Evolutionary conservation across 2,113 vertebrate species (phyloP).

Genomic region (Lophius piscatorius): DNA sequence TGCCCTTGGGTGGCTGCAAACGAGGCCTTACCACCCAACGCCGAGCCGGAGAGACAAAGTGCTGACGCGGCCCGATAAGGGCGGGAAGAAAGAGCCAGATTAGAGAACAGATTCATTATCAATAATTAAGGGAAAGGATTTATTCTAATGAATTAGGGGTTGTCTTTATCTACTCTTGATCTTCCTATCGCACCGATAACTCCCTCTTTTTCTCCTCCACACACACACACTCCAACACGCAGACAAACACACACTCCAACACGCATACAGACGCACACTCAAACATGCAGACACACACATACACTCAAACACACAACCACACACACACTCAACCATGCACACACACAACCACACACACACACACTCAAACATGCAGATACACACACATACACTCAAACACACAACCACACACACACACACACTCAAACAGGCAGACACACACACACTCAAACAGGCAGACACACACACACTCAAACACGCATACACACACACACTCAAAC

Average conservation of each 20-base stretch:
- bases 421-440: too few species aligned
- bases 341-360: constrained; percentile 12
- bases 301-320: constrained; percentile 17
- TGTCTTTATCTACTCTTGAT: constrained; percentile 74
- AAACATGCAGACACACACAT: constrained; percentile 10
- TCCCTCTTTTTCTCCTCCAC: constrained; percentile 7
- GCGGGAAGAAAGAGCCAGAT: constrained; percentile 72
- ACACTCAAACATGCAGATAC: background rate
- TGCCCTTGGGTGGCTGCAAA: constrained; percentile 76
- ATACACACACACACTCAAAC: background rate
- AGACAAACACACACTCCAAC: constrained; percentile 3
- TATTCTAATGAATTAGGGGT: constrained; percentile 77
- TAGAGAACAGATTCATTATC: constrained; percentile 79
- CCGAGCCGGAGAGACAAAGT: constrained; percentile 68
- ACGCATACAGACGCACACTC: too few species aligned
- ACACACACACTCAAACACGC: constrained; percentile 5
- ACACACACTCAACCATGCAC: too few species aligned
- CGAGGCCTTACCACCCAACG: constrained; percentile 73
- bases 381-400: constrained; percentile 1
- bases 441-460: too few species aligned
- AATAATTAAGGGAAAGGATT: constrained; percentile 81
- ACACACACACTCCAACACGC: constrained; percentile 4
- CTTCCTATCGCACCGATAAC: constrained; percentile 54
- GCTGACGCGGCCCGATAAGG: constrained; percentile 75
- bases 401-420: constrained; percentile 18